phyloP scores from a whole-genome alignment of 2,888 invertebrate species.

The Notocelia uddmanniana region DNA sequence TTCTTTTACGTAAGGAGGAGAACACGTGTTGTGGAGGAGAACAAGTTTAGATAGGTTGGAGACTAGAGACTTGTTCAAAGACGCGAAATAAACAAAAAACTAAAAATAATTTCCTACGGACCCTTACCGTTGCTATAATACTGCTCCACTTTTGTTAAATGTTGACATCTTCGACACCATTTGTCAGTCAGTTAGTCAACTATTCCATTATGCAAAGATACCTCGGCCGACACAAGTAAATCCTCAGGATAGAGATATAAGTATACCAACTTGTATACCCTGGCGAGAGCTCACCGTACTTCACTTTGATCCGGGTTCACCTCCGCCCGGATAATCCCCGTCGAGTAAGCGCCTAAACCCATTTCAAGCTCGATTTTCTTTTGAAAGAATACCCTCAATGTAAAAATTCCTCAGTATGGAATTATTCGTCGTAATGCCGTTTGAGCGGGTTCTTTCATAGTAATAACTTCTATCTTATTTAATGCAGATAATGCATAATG shows the following conservation, averaged over 20 bases:
- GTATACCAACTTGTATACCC: not conserved
- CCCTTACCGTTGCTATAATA: not conserved
- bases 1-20: not conserved
- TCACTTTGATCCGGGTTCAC: slow-evolving; percentile 34
- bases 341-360: slow-evolving; percentile 27
- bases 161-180: not conserved
- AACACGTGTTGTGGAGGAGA: not conserved
- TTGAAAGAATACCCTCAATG: slow-evolving; percentile 8
- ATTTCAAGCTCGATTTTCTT: not conserved
- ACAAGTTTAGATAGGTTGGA: not conserved
- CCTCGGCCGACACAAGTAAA: slow-evolving; percentile 1
- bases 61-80: not conserved
- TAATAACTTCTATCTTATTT: not conserved
- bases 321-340: slow-evolving; percentile 29
- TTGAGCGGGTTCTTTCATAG: not conserved
- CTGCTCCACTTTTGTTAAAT: not conserved
- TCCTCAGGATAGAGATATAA: slow-evolving; percentile 15
- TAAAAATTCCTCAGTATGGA: not conserved
- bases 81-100: not conserved
- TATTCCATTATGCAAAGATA: not conserved
- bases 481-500: not conserved
- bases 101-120: not conserved
- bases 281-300: slow-evolving; percentile 13
- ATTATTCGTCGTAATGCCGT: not conserved
- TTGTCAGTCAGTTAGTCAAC: not conserved